Conservation (phyloP, 1,140 invertebrate genomes). For the Trichoplusia ni region DNA sequence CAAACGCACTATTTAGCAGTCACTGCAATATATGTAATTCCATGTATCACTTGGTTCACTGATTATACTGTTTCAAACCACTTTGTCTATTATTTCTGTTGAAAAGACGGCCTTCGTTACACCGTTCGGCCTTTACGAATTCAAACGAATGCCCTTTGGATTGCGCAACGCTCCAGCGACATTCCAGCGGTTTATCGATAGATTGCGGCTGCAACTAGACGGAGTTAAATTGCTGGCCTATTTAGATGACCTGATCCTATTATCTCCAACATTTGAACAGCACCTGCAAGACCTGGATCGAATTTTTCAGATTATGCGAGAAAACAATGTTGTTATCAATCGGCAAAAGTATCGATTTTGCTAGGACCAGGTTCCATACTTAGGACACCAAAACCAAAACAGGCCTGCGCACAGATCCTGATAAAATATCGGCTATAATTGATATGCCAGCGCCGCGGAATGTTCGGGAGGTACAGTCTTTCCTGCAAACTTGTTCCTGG, state of each 20-base stretch:
- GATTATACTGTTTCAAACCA: no score
- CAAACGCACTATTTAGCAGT: no score
- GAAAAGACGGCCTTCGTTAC: constrained; percentile 13
- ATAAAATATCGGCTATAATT: constrained; percentile 19
- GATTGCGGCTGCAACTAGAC: not conserved
- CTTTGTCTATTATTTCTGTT: no score
- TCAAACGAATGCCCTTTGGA: not conserved
- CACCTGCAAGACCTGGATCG: constrained; percentile 19
- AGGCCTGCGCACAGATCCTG: not conserved
- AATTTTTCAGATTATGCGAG: constrained; percentile 5
- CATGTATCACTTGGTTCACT: no score
- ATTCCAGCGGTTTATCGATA: constrained; percentile 34
- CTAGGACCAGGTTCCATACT: constrained; percentile 15
- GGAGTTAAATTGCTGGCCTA: constrained; percentile 30
- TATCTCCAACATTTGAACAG: constrained; percentile 13
- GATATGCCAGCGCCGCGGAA: constrained; percentile 25
- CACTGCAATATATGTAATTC: no score
- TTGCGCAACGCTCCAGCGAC: constrained; percentile 41
- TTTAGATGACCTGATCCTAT: constrained; percentile 39
- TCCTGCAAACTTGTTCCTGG: constrained; percentile 44
- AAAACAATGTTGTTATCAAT: no score
- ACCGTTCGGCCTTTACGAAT: not conserved
- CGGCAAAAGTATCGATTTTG: constrained; percentile 11
- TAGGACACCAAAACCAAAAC: constrained; percentile 33
- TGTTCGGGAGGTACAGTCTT: constrained; percentile 30